Base-by-base conservation (phyloP, 2,113 vertebrate genomes). In the Nymphicus hollandicus region DNA sequence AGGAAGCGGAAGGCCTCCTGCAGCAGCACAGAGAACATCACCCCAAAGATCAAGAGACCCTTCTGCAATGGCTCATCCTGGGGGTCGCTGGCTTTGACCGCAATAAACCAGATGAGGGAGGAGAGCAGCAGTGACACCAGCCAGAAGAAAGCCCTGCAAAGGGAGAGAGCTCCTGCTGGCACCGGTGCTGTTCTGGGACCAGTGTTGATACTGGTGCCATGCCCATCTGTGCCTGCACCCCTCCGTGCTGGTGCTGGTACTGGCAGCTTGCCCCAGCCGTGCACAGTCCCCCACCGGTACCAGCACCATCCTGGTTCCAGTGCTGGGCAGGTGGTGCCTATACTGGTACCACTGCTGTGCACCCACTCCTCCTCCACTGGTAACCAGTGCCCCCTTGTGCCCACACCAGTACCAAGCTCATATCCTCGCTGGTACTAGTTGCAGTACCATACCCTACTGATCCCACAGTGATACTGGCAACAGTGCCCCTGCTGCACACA, bases 101-200 rank as follows among this genome's bases (percentile, higher is more conserved):
- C 97, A 9, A 98, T 97, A 91, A 98, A 98, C 98, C 98, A 98
- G 77, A 98, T 96, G 63, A 98, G 96, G 43, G 98, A 98, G 27
- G 98, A 98, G 18, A 98, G 91, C 49, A 98, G 96, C 86, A 98
- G 92, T 0, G 98, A 98, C 50, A 98, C 96, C 68, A 98, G 95
- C 98, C 98, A 98, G 95, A 98, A 98, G 80, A 98, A 98, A 64
- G 98, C 98, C 89, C 98, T 98, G 96, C 17, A 46, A 46, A 50
- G 22, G 76, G 55, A 84, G 56, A 73, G 15, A 65, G 61, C 11
- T 1, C 8, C 35, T 76, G 78, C 47, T 89, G 78, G 63, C 56
- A 79, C 53, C 0, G 0, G 64, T 39, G 60, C 50, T 58, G 55
- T 3, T 28, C 56, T 1, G 1, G 46, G 44, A 47, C 28, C 17